phyloP scores from a whole-genome alignment of 2,888 invertebrate genomes.

The Nymphalis c-album region DNA sequence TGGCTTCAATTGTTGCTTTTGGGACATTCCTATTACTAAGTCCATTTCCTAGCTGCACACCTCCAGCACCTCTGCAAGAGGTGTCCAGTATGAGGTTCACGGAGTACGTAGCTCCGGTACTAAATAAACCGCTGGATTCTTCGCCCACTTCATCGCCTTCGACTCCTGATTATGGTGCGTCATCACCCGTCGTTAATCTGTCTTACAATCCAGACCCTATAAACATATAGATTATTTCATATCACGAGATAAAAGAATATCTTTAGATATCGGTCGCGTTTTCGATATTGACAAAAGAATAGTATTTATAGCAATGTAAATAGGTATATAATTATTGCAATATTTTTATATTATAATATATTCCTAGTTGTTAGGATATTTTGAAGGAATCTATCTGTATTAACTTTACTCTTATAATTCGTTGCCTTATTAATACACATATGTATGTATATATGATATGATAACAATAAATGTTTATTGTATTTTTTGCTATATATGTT shows the following conservation, averaged over 20 bases:
- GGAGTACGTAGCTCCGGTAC: constrained; percentile 82
- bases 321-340: constrained; percentile 49
- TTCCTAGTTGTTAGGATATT: constrained; percentile 21
- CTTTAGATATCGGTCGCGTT: constrained; percentile 29
- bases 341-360: constrained; percentile 52
- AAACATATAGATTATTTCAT: constrained; percentile 60
- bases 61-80: constrained; percentile 73
- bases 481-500: not conserved
- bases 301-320: constrained; percentile 52
- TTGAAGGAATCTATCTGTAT: constrained; percentile 16
- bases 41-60: constrained; percentile 86
- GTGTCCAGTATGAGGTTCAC: constrained; percentile 73
- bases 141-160: constrained; percentile 63
- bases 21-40: constrained; percentile 85
- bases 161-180: constrained; percentile 77
- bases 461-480: not conserved
- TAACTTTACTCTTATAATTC: constrained; percentile 8
- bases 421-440: constrained; percentile 1
- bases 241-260: constrained; percentile 30
- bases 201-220: constrained; percentile 68
- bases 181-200: constrained; percentile 63
- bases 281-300: constrained; percentile 38
- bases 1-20: constrained; percentile 85
- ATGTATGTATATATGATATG: not conserved
- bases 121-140: constrained; percentile 75